phyloP scores from a whole-genome alignment of 2,113 vertebrate genomes.

The Trematomus loennbergii region DNA sequence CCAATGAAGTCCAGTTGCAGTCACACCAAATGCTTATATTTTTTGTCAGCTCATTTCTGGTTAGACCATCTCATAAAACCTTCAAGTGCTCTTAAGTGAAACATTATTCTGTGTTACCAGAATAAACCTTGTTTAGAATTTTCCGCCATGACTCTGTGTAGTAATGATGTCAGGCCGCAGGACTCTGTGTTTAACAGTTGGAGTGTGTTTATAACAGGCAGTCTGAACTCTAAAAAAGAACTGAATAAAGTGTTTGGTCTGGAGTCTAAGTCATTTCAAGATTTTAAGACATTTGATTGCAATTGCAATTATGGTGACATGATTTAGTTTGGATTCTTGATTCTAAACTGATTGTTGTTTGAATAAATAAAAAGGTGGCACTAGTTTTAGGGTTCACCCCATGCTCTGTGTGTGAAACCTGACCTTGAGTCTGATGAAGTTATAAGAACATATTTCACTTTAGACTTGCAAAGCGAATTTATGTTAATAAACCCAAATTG shows the following conservation, averaged over 20 bases:
- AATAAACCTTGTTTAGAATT: background rate
- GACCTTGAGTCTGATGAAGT: no score
- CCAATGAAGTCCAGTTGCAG: background rate
- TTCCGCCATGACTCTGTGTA: background rate
- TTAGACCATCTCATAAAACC: conserved; percentile 1
- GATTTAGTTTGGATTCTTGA: background rate
- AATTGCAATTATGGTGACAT: background rate
- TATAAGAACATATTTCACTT: no score
- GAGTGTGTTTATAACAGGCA: background rate
- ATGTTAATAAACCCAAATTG: no score
- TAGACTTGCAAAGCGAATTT: no score
- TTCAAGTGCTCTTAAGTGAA: background rate
- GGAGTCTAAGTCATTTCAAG: no score
- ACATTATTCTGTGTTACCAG: background rate
- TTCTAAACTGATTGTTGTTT: background rate
- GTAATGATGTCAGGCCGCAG: no score
- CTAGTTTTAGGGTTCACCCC: background rate
- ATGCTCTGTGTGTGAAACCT: background rate
- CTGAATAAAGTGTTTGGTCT: background rate
- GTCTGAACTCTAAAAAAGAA: background rate
- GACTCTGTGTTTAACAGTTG: background rate
- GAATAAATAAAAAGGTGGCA: background rate
- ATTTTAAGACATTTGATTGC: no score
- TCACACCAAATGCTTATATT: background rate
- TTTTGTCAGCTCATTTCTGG: background rate